Evolutionary conservation across 2,797 vertebrate species (phyloP).

Genomic region (Acridotheres tristis): DNA sequence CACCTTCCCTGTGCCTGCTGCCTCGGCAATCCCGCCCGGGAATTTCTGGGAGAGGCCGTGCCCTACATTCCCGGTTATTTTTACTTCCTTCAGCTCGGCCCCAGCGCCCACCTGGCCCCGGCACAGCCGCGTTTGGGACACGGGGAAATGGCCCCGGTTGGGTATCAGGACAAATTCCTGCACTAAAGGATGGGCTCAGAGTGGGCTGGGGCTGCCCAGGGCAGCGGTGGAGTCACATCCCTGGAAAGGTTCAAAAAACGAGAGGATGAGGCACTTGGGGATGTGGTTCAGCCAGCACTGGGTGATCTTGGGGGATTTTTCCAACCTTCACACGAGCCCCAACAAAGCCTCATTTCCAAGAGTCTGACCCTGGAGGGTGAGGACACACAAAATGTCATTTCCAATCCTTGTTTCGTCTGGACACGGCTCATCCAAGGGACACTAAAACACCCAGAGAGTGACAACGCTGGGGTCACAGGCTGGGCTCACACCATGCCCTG

Average conservation of each 20-base stretch:
- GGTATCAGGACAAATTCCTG: background rate
- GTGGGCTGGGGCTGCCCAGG: background rate
- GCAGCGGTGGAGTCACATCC: background rate
- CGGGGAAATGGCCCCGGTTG: background rate
- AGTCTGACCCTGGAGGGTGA: background rate
- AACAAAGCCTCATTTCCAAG: rapidly evolving
- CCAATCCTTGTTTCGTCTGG: background rate
- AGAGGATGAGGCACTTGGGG: background rate
- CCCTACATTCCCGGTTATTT: slow-evolving; percentile 5
- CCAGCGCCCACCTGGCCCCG: background rate
- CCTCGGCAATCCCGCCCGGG: background rate
- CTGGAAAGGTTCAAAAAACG: background rate
- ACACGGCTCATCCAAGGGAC: background rate
- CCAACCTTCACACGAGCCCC: rapidly evolving
- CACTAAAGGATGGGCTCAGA: rapidly evolving
- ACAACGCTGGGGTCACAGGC: rapidly evolving
- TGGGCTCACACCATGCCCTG: background rate
- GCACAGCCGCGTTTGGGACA: background rate
- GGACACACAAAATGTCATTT: background rate
- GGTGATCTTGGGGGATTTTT: background rate
- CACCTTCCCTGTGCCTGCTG: rapidly evolving
- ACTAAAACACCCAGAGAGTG: rapidly evolving
- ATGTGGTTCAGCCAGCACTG: rapidly evolving
- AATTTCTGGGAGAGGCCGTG: background rate
- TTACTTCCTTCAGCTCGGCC: background rate